Conservation (phyloP, 2,888 invertebrate genomes). For the Melanophora roralis region DNA sequence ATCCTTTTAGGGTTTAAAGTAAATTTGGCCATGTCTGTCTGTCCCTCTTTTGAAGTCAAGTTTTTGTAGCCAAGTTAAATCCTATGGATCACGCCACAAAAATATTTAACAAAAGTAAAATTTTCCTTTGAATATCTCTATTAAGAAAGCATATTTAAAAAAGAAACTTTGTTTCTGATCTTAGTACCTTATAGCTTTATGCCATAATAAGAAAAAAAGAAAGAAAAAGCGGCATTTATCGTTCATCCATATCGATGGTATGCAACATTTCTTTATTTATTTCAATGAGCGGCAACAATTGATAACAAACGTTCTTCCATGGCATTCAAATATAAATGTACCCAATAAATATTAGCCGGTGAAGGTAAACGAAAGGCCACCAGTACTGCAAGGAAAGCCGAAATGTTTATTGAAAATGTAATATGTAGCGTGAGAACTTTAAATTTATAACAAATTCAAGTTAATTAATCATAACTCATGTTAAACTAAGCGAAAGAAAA, state of each 20-base stretch:
- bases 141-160: slow-evolving; percentile 25
- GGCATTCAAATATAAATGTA: slow-evolving; percentile 9
- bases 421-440: slow-evolving; percentile 55
- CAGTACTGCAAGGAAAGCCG: neutral
- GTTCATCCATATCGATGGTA: slow-evolving; percentile 24
- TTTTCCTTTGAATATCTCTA: neutral
- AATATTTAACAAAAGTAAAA: too few relatives aligned
- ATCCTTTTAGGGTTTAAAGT: too few relatives aligned
- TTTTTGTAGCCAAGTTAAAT: neutral
- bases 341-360: neutral
- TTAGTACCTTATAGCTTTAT: too few relatives aligned
- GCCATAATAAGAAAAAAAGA: neutral
- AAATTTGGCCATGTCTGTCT: neutral
- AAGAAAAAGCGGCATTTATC: slow-evolving; percentile 27
- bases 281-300: slow-evolving; percentile 61
- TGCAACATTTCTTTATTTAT: slow-evolving; percentile 62
- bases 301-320: slow-evolving; percentile 35
- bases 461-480: slow-evolving; percentile 47
- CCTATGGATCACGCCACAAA: too few relatives aligned
- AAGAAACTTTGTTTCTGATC: neutral
- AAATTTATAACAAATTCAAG: slow-evolving; percentile 25
- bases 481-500: slow-evolving; percentile 18
- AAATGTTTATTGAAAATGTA: neutral
- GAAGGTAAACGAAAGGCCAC: slow-evolving; percentile 26
- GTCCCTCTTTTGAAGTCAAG: neutral